Base-by-base conservation (phyloP, 30 jellyfish, hydroid and myxozoan species). In the Cassiopea xamachana region DNA sequence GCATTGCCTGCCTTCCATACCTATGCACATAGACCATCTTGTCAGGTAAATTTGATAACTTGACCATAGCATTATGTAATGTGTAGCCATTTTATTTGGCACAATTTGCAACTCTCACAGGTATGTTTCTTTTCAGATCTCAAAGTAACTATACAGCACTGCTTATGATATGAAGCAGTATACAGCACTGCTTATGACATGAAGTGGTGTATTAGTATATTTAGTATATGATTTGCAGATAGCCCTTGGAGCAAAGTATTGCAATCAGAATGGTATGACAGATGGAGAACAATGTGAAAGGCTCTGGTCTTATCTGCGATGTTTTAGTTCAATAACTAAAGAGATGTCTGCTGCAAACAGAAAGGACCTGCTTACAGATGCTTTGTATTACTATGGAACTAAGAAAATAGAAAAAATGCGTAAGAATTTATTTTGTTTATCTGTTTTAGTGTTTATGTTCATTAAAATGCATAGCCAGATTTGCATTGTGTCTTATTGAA, bases 261-360 rank as follows among this genome's bases (percentile, higher is more conserved):
- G 64, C 12, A 55, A 55, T 0, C 64, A 55, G 12, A 55, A 3
- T 3, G 64, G 64, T 55, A 6, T 55, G 10, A 55, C 89, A 59
- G 89, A 80, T 80, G 89, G 89, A 60, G 89, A 80, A 62, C 79
- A 64, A 59, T 60, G 79, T 60, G 89, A 80, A 64, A 55, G 89
- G 13, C 89, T 80, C 45, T 80, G 89, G 89, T 80, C 89, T 50
- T 80, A 80, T 64, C 45, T 80, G 46, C 89, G 89, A 80, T 19
- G 79, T 48, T 80, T 80, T 55, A n/a, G 89, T 47, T 48, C 78
- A n/a, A 60, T 80, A 59, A 80, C 80, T n/a, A 80, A 80, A 60
- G 89, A 80, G 58, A 80, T 80, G 89, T 48, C 89, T 15, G 27
- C 46, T 19, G 89, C 89, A 60, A 80, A 80, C 89, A 48, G 89